Evolutionary conservation across 1,140 invertebrate species (phyloP).

Genomic region (Bombus difficillimus): DNA sequence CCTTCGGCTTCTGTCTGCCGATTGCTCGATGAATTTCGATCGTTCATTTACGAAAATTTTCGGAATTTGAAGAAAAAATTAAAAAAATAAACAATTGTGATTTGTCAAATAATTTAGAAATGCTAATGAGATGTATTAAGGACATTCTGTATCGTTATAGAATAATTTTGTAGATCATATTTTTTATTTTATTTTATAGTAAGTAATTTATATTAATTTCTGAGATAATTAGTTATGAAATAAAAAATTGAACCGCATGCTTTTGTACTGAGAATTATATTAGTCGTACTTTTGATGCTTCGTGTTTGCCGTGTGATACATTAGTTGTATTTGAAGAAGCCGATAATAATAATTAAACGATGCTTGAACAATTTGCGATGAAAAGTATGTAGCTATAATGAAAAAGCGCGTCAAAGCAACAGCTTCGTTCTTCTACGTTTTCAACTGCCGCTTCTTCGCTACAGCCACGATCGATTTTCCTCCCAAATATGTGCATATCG

Average conservation of each 20-base stretch:
- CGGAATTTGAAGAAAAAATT: no score
- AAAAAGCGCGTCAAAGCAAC: slow-evolving; percentile 13
- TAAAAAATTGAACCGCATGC: neutral
- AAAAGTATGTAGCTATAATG: neutral
- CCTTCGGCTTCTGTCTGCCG: neutral
- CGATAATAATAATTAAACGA: neutral
- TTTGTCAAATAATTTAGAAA: neutral
- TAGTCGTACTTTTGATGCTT: neutral
- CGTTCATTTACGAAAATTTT: neutral
- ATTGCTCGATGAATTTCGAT: slow-evolving; percentile 13
- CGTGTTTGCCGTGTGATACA: neutral
- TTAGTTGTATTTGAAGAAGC: no score
- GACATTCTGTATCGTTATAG: no score
- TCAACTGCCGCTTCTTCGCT: slow-evolving; percentile 5
- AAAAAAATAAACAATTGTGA: neutral
- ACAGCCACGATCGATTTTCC: slow-evolving; percentile 33
- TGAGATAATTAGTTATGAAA: no score
- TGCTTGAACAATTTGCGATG: neutral
- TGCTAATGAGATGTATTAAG: no score
- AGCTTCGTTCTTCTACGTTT: slow-evolving; percentile 22
- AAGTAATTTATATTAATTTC: neutral
- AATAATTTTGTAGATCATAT: neutral
- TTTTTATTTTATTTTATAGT: neutral
- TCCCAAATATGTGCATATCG: slow-evolving; percentile 52
- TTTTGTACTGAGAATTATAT: neutral